phyloP scores from a whole-genome alignment of 2,113 vertebrate genomes.

The Gambusia holbrooki region DNA sequence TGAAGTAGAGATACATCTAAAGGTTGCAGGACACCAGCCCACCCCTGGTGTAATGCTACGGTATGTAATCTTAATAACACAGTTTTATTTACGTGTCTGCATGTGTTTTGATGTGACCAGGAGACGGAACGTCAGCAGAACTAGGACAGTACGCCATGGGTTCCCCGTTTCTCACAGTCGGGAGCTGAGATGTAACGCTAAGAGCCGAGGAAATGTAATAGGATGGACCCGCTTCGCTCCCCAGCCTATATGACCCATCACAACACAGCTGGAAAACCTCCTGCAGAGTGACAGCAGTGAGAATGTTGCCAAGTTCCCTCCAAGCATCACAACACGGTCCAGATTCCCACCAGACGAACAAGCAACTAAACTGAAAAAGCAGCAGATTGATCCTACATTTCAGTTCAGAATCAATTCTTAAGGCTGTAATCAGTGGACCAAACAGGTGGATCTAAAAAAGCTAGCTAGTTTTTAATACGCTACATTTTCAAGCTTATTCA shows the following conservation, averaged over 20 bases:
- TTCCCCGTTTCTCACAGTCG: background rate
- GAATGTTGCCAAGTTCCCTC: too few relatives aligned
- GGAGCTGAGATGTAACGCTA: background rate
- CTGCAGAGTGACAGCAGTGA: too few relatives aligned
- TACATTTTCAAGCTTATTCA: background rate
- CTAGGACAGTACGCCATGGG: background rate
- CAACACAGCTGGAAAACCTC: background rate
- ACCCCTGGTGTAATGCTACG: background rate
- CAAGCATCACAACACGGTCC: background rate
- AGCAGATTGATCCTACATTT: too few relatives aligned
- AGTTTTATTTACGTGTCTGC: background rate
- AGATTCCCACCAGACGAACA: background rate
- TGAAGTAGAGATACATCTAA: too few relatives aligned
- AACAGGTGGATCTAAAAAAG: background rate
- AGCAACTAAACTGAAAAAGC: too few relatives aligned
- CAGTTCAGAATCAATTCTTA: background rate
- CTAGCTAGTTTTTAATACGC: background rate
- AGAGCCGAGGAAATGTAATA: background rate
- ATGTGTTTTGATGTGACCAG: too few relatives aligned
- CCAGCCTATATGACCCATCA: background rate
- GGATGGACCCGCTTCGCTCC: background rate
- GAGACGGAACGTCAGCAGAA: background rate
- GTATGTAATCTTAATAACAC: background rate
- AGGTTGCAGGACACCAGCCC: too few relatives aligned
- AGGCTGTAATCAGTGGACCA: background rate